A percentile compares a stretch with the other conserved stretches of the same genome.
These are phyloP conservation scores for Drosophila takahashii DNA, from an alignment of 1,140 invertebrate genomes.

Conservation along the genomic window DNA sequence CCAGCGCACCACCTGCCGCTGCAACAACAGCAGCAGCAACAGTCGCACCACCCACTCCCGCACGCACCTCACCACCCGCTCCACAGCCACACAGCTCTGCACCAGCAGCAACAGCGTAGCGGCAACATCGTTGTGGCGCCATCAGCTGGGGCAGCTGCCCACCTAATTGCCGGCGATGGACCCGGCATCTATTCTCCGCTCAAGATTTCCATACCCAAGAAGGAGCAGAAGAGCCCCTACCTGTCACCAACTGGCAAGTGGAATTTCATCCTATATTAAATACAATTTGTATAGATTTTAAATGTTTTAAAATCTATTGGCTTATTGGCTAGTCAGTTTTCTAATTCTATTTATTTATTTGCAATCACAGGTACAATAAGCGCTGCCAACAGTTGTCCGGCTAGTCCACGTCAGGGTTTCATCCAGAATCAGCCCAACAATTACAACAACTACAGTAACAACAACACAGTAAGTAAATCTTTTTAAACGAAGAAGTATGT, in stretches of 20 bases:
- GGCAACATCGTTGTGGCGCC: constrained; percentile 81
- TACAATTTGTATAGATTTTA: no score
- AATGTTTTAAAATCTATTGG: not conserved
- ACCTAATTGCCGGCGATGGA: constrained; percentile 56
- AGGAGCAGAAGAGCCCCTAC: constrained; percentile 91
- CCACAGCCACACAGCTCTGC: constrained; percentile 68
- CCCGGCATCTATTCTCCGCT: constrained; percentile 82
- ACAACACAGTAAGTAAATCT: constrained; percentile 70
- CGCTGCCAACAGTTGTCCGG: constrained; percentile 97
- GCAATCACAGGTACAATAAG: constrained; percentile 89
- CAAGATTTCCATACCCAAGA: constrained; percentile 84
- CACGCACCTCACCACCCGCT: constrained; percentile 68
- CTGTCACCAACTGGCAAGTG: constrained; percentile 88
- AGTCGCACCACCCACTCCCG: constrained; percentile 63
- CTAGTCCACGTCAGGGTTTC: constrained; percentile 91
- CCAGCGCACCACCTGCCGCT: constrained; percentile 59
- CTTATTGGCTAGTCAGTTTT: not conserved
- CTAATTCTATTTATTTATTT: not conserved
- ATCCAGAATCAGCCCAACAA: constrained; percentile 80
- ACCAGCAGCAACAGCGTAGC: constrained; percentile 62
- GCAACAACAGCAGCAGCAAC: constrained; percentile 43
- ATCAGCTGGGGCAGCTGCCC: constrained; percentile 38
- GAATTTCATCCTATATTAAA: constrained; percentile 18
- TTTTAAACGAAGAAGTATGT: not conserved
- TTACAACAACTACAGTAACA: constrained; percentile 80